Evolutionary conservation across 2,797 vertebrate genomes (phyloP), one percentile per base, ranked within the genome.

Genomic region (Ctenosaura bakeri): DNA sequence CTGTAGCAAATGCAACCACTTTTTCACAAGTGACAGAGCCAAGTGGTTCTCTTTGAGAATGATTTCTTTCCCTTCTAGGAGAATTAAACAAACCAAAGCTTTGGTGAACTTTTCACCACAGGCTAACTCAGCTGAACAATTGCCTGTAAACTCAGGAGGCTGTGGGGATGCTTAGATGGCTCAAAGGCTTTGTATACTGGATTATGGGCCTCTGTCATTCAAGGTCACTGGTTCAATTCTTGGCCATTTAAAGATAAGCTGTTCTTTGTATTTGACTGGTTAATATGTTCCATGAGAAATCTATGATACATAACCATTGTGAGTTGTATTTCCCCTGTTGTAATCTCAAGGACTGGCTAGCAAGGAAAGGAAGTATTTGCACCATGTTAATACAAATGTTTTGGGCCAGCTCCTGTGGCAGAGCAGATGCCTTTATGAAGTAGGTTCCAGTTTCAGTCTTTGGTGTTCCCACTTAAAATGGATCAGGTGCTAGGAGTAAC

Each of bases 31-130:
- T 82, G 54, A 90, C n/a, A 91, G 88, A 94, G 89, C 10, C 69
- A 93, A 93, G 38, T 20, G 2, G 1, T 81, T 90, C 38, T 73
- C 77, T 93, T 83, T 84, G 52, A 88, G 88, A 91, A 85, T 7
- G 0, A 66, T 83, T 91, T 93, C 14, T 93, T 88, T 78, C 81
- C 56, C 76, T 76, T 46, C 54, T 18, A 5, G 18, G 5, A 16
- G 85, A 91, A 66, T 12, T 38, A 86, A 86, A 90, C 86, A 93
- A 94, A 89, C 16, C 29, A 88, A 92, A 90, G 46, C 24, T 8
- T 3, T 56, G 56, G 7, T 69, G 86, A 91, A 93, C 62, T 88
- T 93, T 94, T 92, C 42, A 89, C 50, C 78, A 76, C n/a, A 69
- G 64, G 64, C 22, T 88, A 91, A 81, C 62, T 94, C 77, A 76